Conservation (phyloP, 2,888 invertebrate species). For the Cheilosia scutellata region DNA sequence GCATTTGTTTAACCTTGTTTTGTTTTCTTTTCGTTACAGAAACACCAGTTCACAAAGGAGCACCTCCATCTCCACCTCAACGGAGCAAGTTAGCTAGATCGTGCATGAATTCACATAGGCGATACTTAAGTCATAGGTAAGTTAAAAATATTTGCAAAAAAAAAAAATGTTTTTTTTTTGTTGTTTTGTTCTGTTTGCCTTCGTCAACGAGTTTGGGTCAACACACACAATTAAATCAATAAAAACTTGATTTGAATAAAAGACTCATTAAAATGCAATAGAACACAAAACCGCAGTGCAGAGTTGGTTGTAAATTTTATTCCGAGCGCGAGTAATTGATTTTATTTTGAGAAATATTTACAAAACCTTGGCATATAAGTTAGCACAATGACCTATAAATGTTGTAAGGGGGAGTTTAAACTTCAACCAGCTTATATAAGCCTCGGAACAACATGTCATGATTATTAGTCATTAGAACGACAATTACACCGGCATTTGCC, state of each 20-base stretch:
- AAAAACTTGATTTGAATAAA: constrained; percentile 43
- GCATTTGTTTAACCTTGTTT: neutral
- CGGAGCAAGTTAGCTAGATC: constrained; percentile 89
- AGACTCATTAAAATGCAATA: constrained; percentile 23
- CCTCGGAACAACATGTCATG: neutral
- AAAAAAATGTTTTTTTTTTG: neutral
- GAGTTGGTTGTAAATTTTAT: constrained; percentile 3
- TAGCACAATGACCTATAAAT: constrained; percentile 24
- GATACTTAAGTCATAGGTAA: constrained; percentile 93
- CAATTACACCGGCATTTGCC: neutral
- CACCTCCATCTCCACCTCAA: constrained; percentile 88
- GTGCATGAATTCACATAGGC: constrained; percentile 96
- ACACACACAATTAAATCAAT: constrained; percentile 53
- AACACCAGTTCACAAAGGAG: constrained; percentile 97
- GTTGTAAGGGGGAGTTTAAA: neutral
- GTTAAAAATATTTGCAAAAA: constrained; percentile 64
- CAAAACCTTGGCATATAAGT: neutral
- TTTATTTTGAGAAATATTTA: constrained; percentile 4
- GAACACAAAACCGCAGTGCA: constrained; percentile 58
- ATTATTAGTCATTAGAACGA: neutral
- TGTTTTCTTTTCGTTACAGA: constrained; percentile 86
- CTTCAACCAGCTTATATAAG: too few relatives aligned
- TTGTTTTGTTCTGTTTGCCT: neutral
- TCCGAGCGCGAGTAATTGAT: constrained; percentile 11
- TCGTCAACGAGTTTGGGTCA: constrained; percentile 10